Base-by-base conservation (phyloP, 2,113 vertebrate genomes). In the Falcunculus frontatus region DNA sequence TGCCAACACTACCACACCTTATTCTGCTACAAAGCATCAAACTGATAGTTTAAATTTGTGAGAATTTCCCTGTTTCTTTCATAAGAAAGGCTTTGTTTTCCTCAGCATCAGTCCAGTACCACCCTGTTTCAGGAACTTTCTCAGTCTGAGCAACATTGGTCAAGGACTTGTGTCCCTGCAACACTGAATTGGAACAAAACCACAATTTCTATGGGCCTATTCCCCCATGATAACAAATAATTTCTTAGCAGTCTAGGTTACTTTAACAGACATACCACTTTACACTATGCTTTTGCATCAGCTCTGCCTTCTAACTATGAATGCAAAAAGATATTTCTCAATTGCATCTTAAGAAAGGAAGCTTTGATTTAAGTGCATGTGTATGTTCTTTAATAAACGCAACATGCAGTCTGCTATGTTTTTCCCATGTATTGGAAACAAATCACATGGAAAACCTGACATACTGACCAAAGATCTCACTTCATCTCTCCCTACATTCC, bases 321-420 rank as follows among this genome's bases (percentile, higher is more conserved):
- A 97, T 84, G 87, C 91, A 96, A 90, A 95, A 97, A 87, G 86
- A 94, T 87, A 95, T 97, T 92, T 94, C 94, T 96, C 92, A 95
- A 96, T 32, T 87, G 84, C 65, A 88, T 89, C 94, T 96, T 96
- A 96, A 97, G 97, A 97, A 96, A 93, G 83, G 87, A 95, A 97
- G 85, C 72, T 84, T 26, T 97, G 92, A 97, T 97, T 97, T 96
- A 96, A 97, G 97, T 89, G 89, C 63, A 90, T 87, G 73, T 96
- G 83, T 96, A 74, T 97, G 87, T 94, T 96, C 84, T 91, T 69
- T 64, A 88, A 80, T 78, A 86, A 96, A 94, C 29, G 72, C 88
- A 96, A 90, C 96, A 95, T 92, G 76, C 81, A 96, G 94, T 95
- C 94, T 95, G 96, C 90, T 95, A 47, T 94, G 94, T 95, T 95